phyloP scores from a whole-genome alignment of 2,888 invertebrate genomes.

The Stenoptilia bipunctidactyla region DNA sequence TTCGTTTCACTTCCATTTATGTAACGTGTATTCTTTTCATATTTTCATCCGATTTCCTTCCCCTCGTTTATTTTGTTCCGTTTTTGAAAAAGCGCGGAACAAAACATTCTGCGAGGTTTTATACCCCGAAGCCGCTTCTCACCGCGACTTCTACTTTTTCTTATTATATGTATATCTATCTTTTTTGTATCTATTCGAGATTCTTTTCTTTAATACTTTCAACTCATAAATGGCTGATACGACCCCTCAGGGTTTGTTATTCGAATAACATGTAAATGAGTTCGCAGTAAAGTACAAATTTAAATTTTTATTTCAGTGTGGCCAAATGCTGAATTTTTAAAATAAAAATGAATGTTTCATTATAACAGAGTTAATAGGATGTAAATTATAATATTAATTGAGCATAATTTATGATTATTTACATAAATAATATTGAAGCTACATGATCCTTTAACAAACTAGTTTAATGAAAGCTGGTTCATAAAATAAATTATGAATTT shows the following conservation, averaged over 20 bases:
- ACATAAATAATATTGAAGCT: conserved; percentile 1
- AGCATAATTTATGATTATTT: conserved; percentile 4
- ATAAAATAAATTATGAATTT: no score
- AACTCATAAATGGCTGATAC: conserved; percentile 68
- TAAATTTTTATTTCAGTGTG: conserved; percentile 30
- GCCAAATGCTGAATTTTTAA: not conserved
- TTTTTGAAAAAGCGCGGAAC: conserved; percentile 67
- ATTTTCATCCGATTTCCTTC: conserved; percentile 71
- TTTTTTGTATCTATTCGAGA: conserved; percentile 63
- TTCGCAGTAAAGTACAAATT: conserved; percentile 42
- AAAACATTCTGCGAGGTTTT: conserved; percentile 61
- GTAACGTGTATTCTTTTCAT: conserved; percentile 69
- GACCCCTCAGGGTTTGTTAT: conserved; percentile 63
- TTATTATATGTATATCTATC: conserved; percentile 61
- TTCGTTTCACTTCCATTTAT: conserved; percentile 63
- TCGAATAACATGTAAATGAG: conserved; percentile 70
- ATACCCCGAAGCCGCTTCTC: conserved; percentile 63
- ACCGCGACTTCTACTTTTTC: conserved; percentile 58
- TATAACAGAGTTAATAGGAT: not conserved
- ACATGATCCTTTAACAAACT: conserved; percentile 2
- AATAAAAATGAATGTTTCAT: not conserved
- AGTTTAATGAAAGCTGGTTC: conserved; percentile 8
- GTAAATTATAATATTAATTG: conserved; percentile 4
- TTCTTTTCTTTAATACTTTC: conserved; percentile 69
- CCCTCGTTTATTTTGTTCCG: conserved; percentile 66